Evolutionary conservation across 1,140 invertebrate species (phyloP), one percentile per base, ranked within the genome.

Genomic region (Vanessa atalanta): DNA sequence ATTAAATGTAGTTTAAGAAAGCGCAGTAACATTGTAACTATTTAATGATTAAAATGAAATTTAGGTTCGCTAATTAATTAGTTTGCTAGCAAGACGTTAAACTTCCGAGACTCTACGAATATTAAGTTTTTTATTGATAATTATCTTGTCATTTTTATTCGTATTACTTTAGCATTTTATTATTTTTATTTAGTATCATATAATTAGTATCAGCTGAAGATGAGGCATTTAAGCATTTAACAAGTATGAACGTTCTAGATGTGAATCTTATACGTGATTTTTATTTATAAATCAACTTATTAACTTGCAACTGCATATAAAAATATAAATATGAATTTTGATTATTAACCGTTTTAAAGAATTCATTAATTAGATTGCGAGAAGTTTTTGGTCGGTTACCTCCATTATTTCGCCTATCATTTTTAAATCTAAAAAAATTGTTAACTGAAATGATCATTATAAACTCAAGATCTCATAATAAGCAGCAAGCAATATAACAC

Each of bases 1-100:
- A 72, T 72, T 72, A 70, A 70, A 70, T 50, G 15, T 70, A 70
- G 57, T 47, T 70, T 63, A 70, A 70, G 51, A 48, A 57, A 47
- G 47, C 26, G 65, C 57, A 50, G 26, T 70, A 47, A 43, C 20
- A 70, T 60, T 63, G 47, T 70, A 16, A 57, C 16, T 57, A 57
- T 23, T 23, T 57, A 57, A 57, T 57, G 7, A 57, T 11, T 26
- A 23, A 57, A n/a, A 26, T 8, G 2, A 57, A 57, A 26, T 57
- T 57, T 23, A 57, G 53, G 53, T 23, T 8, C n/a, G 5, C n/a
- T 9, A 26, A 57, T 13, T 57, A 2, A 23, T 57, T 57, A 9
- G 2, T n/a, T 53, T 16, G n/a, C 50, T 53, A 53, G 15, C n/a
- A 53, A n/a, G n/a, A 53, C n/a, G n/a, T n/a, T n/a, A n/a, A 53